Base-by-base conservation (phyloP, 2,113 vertebrate genomes). In the Psammodynastes pulverulentus region DNA sequence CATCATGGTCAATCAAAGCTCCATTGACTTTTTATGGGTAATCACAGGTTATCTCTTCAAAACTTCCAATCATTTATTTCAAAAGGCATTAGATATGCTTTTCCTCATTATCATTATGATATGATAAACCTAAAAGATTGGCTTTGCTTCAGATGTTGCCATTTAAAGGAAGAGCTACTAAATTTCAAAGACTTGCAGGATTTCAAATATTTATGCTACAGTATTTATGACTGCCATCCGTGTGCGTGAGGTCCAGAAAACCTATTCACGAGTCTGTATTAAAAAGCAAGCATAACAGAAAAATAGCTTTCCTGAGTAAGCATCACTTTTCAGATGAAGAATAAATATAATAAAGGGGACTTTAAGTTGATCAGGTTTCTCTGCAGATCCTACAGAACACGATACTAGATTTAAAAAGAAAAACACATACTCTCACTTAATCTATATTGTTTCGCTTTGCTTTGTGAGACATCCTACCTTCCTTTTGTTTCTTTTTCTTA, bases 401-500 rank as follows among this genome's bases (percentile, higher is more conserved):
- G 4, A 29, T 26, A 92, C 8, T 39, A 86, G 90, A 56, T 92
- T 93, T 48, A 88, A 86, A 87, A 86, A n/a, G n/a, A n/a, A 87
- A 52, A 8, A 2, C 34, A 84, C 54, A 49, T 49, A 9, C 10
- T 62, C 8, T 0, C 3, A 54, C 67, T 43, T 34, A 90, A 15
- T 93, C 89, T 45, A 51, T 79, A 79, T 79, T 79, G 53, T 4
- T 2, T 13, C 56, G 56, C 13, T 56, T 93, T 91, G 88, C 92
- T 92, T 94, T 95, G 88, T 89, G 48, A 92, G 62, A 52, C 12
- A 49, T 90, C 87, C 89, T 58, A 93, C 51, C 91, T 84, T 46
- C n/a, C 90, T 39, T 87, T 91, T 90, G 34, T 8, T 93, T 93
- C 95, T 90, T n/a, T 87, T 84, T 91, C 89, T 88, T 94, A 48